phyloP scores from a whole-genome alignment of 37 sponge, comb jelly and placozoan species.

The Chondrilla cf. caribensis region DNA sequence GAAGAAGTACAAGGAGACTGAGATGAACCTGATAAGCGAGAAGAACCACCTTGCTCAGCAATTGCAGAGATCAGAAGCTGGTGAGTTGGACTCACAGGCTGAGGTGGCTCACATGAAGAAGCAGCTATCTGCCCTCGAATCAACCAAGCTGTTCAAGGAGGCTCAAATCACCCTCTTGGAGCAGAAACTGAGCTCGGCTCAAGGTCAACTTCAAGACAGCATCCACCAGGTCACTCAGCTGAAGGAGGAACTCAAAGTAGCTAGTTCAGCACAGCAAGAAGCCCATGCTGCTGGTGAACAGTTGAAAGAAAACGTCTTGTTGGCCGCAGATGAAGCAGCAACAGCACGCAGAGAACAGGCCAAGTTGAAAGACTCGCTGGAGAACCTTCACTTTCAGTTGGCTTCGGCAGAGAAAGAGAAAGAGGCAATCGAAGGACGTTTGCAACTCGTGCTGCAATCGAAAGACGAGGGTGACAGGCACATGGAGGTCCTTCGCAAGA shows the following conservation, averaged over 20 bases:
- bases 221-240: slow-evolving; percentile 9
- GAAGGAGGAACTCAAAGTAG: not conserved
- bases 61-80: slow-evolving; percentile 16
- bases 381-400: not conserved
- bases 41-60: not conserved
- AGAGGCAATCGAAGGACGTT: not conserved
- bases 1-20: not conserved
- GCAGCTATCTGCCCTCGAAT: slow-evolving; percentile 1
- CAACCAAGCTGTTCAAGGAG: slow-evolving; percentile 20
- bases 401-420: slow-evolving; percentile 31
- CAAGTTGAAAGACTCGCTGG: not conserved
- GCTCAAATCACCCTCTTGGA: slow-evolving; percentile 30
- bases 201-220: slow-evolving; percentile 23
- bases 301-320: slow-evolving; percentile 6
- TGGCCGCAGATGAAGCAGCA: not conserved
- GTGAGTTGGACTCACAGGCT: slow-evolving; percentile 1
- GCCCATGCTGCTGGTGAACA: not conserved
- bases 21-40: not conserved
- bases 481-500: slow-evolving; percentile 2
- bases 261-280: not conserved
- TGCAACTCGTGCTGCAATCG: not conserved
- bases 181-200: slow-evolving; percentile 32
- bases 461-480: slow-evolving; percentile 24
- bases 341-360: slow-evolving; percentile 4
- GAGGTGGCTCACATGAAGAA: slow-evolving; percentile 23